phyloP scores from a whole-genome alignment of 1,140 invertebrate genomes.

The Homarus americanus region DNA sequence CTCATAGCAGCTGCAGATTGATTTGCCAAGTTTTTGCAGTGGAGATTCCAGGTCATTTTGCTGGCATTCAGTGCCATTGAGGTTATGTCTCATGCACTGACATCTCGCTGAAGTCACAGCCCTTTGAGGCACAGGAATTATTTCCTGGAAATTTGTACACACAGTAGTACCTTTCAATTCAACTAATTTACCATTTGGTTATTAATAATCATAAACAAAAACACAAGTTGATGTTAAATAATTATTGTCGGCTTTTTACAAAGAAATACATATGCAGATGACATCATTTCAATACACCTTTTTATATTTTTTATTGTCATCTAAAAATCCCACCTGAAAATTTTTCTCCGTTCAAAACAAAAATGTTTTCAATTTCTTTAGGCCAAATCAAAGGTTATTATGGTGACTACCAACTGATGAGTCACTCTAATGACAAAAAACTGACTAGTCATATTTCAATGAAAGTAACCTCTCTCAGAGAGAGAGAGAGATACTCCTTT shows the following conservation, averaged over 20 bases:
- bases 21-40: slow-evolving; percentile 7
- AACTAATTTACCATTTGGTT: slow-evolving; percentile 3
- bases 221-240: not conserved
- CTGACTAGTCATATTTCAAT: not conserved
- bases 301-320: not conserved
- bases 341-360: not conserved
- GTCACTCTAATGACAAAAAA: not conserved
- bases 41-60: slow-evolving; percentile 21
- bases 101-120: slow-evolving; percentile 55
- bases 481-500: not conserved
- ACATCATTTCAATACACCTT: not conserved
- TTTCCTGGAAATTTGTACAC: slow-evolving; percentile 64
- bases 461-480: not conserved
- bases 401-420: not conserved
- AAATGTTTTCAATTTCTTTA: not conserved
- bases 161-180: slow-evolving; percentile 47
- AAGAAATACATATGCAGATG: not conserved
- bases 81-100: slow-evolving; percentile 59
- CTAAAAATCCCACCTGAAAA: not conserved
- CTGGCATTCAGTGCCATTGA: slow-evolving; percentile 23
- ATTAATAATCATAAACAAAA: not conserved
- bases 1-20: slow-evolving; percentile 9
- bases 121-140: slow-evolving; percentile 59
- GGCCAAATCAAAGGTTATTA: not conserved
- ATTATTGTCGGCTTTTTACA: not conserved